Conservation (phyloP, 2,113 vertebrate species). For the Rutilus rutilus region DNA sequence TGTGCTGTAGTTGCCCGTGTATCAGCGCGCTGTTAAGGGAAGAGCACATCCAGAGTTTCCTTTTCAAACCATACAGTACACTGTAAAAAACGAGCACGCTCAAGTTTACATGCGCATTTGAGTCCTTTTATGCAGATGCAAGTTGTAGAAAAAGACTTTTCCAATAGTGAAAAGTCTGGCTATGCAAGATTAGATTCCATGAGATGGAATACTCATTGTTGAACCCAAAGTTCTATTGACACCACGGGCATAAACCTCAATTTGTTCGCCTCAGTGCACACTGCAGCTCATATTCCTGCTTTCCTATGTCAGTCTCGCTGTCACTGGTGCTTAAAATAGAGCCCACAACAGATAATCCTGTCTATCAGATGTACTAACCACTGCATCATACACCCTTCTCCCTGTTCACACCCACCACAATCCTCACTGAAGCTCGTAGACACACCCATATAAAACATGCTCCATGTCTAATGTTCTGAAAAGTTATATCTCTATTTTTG, state of each 20-base stretch:
- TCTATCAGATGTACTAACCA: constrained; percentile 5
- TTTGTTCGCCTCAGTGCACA: neutral
- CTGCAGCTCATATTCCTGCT: neutral
- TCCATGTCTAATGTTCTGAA: constrained; percentile 7
- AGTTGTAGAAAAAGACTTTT: no score
- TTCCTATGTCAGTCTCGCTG: neutral
- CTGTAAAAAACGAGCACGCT: no score
- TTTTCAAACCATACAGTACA: no score
- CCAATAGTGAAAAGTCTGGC: neutral
- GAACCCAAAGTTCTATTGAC: constrained; percentile 12
- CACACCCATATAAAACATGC: constrained; percentile 33
- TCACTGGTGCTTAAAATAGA: constrained; percentile 47
- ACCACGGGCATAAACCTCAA: neutral
- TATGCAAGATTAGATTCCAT: neutral
- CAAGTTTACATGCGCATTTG: no score
- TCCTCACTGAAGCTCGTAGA: neutral
- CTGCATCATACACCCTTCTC: constrained; percentile 6
- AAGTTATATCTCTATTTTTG: neutral
- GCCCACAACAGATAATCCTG: constrained; percentile 30
- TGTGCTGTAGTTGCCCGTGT: no score
- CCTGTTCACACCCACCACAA: constrained; percentile 21
- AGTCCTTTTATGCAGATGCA: no score
- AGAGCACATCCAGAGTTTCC: no score
- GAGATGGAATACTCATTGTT: constrained; percentile 4
- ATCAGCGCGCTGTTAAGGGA: no score